Conservation (phyloP, 2,888 invertebrate genomes). For the Lithosia quadra region DNA sequence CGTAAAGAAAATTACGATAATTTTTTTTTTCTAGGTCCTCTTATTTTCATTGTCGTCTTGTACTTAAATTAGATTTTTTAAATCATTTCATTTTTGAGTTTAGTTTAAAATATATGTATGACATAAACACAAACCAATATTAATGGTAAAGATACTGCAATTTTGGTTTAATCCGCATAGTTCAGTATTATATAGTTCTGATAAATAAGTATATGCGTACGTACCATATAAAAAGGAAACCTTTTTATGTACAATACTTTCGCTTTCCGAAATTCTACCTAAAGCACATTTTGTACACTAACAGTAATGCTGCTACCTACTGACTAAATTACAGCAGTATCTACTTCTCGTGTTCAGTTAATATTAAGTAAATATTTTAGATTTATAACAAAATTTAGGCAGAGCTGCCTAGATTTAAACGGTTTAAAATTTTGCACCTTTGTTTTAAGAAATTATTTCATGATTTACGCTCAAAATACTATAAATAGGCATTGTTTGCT, state of each 20-base stretch:
- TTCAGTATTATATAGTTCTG: no score
- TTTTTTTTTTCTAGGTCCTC: neutral
- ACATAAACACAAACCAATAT: neutral
- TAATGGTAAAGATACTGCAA: neutral
- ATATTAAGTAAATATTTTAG: neutral
- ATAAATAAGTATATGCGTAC: neutral
- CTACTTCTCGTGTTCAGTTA: neutral
- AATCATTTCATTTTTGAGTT: neutral
- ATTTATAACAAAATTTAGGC: neutral
- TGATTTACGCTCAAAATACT: slow-evolving; percentile 34
- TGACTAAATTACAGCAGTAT: neutral
- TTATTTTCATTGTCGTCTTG: neutral
- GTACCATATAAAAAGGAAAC: no score
- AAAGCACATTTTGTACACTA: neutral
- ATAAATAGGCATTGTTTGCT: slow-evolving; percentile 21
- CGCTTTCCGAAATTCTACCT: neutral
- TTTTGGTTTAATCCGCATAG: neutral
- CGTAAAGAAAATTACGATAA: no score
- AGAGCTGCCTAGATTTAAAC: neutral
- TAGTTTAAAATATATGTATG: neutral
- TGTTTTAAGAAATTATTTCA: slow-evolving; percentile 14
- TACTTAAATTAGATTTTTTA: neutral
- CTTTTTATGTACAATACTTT: neutral
- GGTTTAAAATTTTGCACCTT: neutral
- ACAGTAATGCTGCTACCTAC: neutral